Evolutionary conservation across 2,888 invertebrate genomes (phyloP).

Genomic region (Chymomyza caudatula): DNA sequence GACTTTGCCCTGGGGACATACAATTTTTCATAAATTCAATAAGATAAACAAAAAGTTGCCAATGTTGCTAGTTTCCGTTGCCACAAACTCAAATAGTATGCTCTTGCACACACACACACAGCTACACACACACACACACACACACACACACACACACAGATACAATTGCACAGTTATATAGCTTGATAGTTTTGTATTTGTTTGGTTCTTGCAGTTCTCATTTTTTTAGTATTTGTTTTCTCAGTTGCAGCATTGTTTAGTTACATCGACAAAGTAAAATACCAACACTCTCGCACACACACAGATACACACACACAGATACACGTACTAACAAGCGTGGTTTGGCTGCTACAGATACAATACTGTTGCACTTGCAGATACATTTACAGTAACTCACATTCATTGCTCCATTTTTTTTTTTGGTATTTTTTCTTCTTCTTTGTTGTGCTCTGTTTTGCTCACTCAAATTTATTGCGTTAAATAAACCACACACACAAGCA

Average conservation of each 20-base stretch:
- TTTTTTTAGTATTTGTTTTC: slow-evolving; percentile 7
- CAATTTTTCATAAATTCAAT: slow-evolving; percentile 61
- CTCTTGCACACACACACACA: neutral
- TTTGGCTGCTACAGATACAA: slow-evolving; percentile 14
- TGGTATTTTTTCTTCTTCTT: neutral
- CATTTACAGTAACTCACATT: neutral
- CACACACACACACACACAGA: slow-evolving; percentile 35
- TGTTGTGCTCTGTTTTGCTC: slow-evolving; percentile 2
- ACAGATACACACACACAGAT: slow-evolving; percentile 43
- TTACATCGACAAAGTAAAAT: slow-evolving; percentile 55
- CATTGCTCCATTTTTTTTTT: neutral
- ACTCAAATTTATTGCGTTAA: neutral
- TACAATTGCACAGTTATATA: slow-evolving; percentile 57
- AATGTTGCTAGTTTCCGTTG: neutral
- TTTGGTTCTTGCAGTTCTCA: slow-evolving; percentile 26
- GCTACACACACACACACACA: neutral
- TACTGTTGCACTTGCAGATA: neutral
- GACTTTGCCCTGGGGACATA: slow-evolving; percentile 56
- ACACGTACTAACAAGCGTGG: slow-evolving; percentile 26
- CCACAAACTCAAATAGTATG: neutral
- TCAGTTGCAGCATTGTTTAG: slow-evolving; percentile 46
- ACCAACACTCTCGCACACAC: neutral
- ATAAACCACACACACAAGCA: neutral
- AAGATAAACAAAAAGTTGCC: slow-evolving; percentile 13
- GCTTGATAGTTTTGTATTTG: slow-evolving; percentile 53